phyloP scores from a whole-genome alignment of 2,888 invertebrate genomes.

The Cotesia congregata region DNA sequence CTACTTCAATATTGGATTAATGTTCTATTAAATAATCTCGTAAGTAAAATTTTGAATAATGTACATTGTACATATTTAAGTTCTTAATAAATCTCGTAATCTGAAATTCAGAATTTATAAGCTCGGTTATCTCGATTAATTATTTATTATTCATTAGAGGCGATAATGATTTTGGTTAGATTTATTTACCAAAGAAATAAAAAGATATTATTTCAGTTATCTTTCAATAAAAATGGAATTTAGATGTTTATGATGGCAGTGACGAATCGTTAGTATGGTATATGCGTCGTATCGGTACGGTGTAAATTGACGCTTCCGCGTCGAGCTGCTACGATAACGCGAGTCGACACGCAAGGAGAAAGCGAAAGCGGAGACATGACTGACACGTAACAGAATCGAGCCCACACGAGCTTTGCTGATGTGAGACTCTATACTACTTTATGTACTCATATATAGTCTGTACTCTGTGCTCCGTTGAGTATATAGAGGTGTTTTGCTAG shows the following conservation, averaged over 20 bases:
- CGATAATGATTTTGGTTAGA: too few relatives aligned
- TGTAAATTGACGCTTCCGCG: constrained; percentile 48
- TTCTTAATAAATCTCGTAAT: too few relatives aligned
- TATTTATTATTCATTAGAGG: too few relatives aligned
- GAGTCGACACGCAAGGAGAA: constrained; percentile 54
- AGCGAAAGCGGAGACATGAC: constrained; percentile 54
- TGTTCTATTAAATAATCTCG: too few relatives aligned
- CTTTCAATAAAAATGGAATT: neutral
- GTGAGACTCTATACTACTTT: neutral
- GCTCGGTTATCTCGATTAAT: too few relatives aligned
- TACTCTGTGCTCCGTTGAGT: neutral
- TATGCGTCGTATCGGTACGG: constrained; percentile 22
- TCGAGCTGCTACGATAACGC: constrained; percentile 45
- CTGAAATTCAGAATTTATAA: too few relatives aligned
- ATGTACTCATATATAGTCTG: neutral
- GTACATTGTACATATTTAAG: too few relatives aligned
- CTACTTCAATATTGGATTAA: too few relatives aligned
- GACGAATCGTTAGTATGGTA: neutral
- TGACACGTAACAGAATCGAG: constrained; percentile 46
- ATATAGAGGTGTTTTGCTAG: neutral
- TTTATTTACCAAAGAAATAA: too few relatives aligned
- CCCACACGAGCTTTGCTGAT: constrained; percentile 21
- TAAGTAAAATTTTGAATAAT: too few relatives aligned
- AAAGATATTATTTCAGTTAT: too few relatives aligned
- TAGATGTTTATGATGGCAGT: neutral